Evolutionary conservation across 2,888 invertebrate genomes (phyloP), one percentile per base, ranked within the genome.

Genomic region (Microctonus aethiopoides): DNA sequence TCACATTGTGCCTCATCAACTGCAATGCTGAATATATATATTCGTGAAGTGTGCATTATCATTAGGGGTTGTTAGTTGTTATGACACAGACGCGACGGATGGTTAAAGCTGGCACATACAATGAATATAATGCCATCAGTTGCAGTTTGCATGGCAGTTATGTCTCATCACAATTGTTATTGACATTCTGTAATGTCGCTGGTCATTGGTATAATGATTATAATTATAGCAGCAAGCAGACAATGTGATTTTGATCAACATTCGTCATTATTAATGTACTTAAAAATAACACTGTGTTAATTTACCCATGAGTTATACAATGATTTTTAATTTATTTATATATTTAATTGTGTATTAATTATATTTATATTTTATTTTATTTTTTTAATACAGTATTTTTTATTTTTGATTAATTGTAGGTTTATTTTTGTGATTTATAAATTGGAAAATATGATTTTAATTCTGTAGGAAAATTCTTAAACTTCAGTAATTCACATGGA

Each of bases 121-220:
- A 84, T 84, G 83, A 81, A 84, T 83, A 81, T 80, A 76, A 79
- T 82, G 79, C 82, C 81, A 83, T 84, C 83, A 83, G 81, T 81
- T 81, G 83, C 84, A 83, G 81, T 81, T 80, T 78, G 77, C 76
- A 72, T 78, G 77, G 74, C 73, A 79, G 77, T 79, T 82, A 83
- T 81, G 77, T 76, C 77, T 71, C 76, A 78, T 75, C 77, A 78
- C 81, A 80, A 83, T 83, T 84, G 84, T 83, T 83, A 84, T 83
- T 84, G 84, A 83, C 84, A 83, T 83, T 83, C 83, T 81, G 82
- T 82, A 83, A 82, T 80, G 16, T 29, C 34, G 79, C 78, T 79
- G 81, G 81, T 81, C 81, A 84, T 83, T 83, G 83, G 80, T 84
- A 81, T 84, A 81, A 83, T 80, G 81, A n/a, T n/a, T n/a, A 46